Base-by-base conservation (phyloP, 2,797 vertebrate species). In the Alca torda region DNA sequence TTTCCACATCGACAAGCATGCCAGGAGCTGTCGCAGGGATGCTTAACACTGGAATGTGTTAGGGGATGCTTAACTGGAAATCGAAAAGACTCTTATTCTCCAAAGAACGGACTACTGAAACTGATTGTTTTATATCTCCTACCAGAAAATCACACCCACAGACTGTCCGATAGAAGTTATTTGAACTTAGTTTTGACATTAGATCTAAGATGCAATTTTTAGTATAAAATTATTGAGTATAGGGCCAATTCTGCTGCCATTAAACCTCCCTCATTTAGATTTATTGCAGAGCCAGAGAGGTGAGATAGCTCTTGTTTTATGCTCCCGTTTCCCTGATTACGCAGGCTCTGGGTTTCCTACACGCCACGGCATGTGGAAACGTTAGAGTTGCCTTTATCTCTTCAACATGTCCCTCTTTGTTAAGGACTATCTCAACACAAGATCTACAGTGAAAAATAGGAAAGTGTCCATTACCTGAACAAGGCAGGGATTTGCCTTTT, bases 1-100 rank as follows among this genome's bases (percentile, higher is more conserved):
- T 84, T 94, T 57, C 76, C 59, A n/a, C 0, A 0, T 33, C 1
- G 3, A 60, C 21, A 51, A 35, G 39, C 0, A 0, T 53, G 11
- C 53, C 83, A 82, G 50, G 14, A n/a, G 37, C 41, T 45, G 28
- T 60, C 82, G 41, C n/a, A 45, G 54, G 41, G 50, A 24, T 79
- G 30, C 12, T 91, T 31, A 61, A 15, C 15, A 31, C 12, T 39
- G 39, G 39, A 39, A 39, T 39, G 39, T 39, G 39, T 39, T 39
- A 39, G 39, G 39, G 39, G 39, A 39, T 39, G 39, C 39, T 39
- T 39, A 39, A 4, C 11, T 11, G 17, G 57, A 86, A 86, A 63
- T 12, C 24, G 48, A 56, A 43, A 86, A 64, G 13, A 46, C 9
- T 41, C 30, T 56, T 57, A 39, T 23, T 80, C 46, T 86, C 45